These are phyloP conservation scores for Gadus chalcogrammus DNA, from an alignment of 2,113 vertebrate genomes.

Conservation along the genomic window DNA sequence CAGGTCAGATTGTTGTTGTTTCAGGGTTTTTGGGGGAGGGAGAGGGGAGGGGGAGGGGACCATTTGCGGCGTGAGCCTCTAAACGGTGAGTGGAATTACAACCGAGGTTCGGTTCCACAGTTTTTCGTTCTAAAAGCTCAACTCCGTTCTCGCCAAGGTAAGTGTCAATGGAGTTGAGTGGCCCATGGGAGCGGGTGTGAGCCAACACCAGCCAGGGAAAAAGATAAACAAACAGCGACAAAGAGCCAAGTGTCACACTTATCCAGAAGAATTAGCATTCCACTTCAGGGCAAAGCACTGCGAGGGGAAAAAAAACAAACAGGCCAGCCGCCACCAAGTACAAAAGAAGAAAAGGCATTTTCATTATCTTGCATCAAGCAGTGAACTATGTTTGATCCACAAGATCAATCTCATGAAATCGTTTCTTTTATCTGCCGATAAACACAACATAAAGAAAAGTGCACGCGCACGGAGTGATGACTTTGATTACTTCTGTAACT, in stretches of 20 bases:
- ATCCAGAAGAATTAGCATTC: slow-evolving; percentile 34
- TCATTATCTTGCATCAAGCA: slow-evolving; percentile 6
- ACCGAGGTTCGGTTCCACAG: slow-evolving; percentile 40
- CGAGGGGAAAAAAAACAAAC: background rate
- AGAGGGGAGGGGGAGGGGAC: too few relatives aligned
- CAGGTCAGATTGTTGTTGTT: too few relatives aligned
- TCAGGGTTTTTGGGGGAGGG: too few relatives aligned
- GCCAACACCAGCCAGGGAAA: slow-evolving; percentile 42
- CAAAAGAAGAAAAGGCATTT: background rate
- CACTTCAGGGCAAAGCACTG: slow-evolving; percentile 14
- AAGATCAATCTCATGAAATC: background rate
- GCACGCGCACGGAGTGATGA: background rate
- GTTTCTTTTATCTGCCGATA: background rate
- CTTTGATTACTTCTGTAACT: background rate
- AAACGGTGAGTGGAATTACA: slow-evolving; percentile 40
- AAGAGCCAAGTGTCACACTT: slow-evolving; percentile 23
- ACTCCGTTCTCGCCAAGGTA: too few relatives aligned
- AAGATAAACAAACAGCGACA: slow-evolving; percentile 42
- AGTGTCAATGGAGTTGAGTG: slow-evolving; percentile 15
- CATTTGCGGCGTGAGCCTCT: slow-evolving; percentile 32
- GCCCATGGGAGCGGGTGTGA: slow-evolving; percentile 34
- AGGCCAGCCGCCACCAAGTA: too few relatives aligned
- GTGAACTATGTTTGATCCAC: background rate
- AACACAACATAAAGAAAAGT: background rate
- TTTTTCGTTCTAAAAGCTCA: slow-evolving; percentile 17